Evolutionary conservation across 2,888 invertebrate genomes (phyloP), one percentile per base, ranked within the genome.

Genomic region (Scelioninae gen. 1): DNA sequence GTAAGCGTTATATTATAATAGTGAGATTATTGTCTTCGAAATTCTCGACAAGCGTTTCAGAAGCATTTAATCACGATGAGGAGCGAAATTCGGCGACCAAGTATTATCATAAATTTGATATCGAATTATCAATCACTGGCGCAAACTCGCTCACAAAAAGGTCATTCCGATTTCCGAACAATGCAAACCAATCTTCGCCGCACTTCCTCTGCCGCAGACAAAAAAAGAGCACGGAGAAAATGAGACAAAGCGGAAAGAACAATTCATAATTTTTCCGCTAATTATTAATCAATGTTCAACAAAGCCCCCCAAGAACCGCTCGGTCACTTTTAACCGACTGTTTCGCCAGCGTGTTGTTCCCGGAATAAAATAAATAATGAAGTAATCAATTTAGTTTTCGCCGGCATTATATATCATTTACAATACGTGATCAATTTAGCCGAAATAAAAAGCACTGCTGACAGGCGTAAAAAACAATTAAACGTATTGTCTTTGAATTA

Each of bases 281-380:
- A 74, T 74, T 74, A 74, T 74, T 74, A 65, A 74, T 74, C 65
- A 56, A 65, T 60, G 63, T 10, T n/a, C 34, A 62, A 55, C 47
- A 55, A 56, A 47, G 16, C 43, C 5, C 43, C 43, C 23, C 29
- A 15, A n/a, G 32, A 29, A 11, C 43, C 55, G 6, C 29, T 43
- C 60, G 60, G 38, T 16, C 60, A 32, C 16, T 58, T 13, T 29
- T 6, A 29, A 43, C 43, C 5, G 43, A 13, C 23, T 29, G 38
- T 34, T 51, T 38, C 43, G 55, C n/a, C 40, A 55, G 15, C 32
- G 16, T 15, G 45, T 29, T 38, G 15, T 69, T 63, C 38, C 31
- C 8, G 47, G 56, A 65, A 65, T 58, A 16, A 49, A 56, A 75
- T 56, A 56, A 75, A 75, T 62, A 56, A 56, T 62, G 15, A 40